Evolutionary conservation across 2,888 invertebrate genomes (phyloP).

Genomic region (Eupeodes latifasciatus): DNA sequence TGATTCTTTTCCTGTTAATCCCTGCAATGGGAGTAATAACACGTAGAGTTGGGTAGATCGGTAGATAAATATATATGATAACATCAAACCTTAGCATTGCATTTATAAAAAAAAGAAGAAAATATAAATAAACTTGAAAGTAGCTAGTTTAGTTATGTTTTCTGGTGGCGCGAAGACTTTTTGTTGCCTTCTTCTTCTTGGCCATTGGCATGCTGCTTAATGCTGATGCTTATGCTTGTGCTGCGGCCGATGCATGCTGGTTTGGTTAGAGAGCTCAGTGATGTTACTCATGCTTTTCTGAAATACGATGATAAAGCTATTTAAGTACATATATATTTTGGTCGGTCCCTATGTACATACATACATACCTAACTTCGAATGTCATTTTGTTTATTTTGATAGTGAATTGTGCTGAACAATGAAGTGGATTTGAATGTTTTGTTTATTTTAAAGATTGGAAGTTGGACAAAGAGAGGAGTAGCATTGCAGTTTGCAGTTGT

Average conservation of each 20-base stretch:
- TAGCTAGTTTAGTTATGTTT: neutral
- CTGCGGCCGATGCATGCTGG: neutral
- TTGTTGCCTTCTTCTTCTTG: neutral
- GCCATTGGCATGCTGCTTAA: neutral
- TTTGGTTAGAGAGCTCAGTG: neutral
- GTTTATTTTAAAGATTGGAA: neutral
- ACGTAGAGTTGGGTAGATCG: slow-evolving; percentile 28
- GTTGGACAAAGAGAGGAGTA: neutral
- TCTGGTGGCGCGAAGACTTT: neutral
- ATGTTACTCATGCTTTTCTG: no score
- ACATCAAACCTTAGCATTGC: neutral
- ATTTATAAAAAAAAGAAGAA: neutral
- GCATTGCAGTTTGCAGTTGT: neutral
- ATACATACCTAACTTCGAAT: neutral
- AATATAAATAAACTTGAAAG: neutral
- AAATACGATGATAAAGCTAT: neutral
- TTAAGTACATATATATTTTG: neutral
- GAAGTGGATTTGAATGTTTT: neutral
- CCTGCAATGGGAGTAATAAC: slow-evolving; percentile 26
- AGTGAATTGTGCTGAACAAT: neutral
- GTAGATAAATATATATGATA: neutral
- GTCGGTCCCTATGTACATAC: no score
- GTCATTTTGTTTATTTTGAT: slow-evolving; percentile 12
- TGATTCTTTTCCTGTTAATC: slow-evolving; percentile 31
- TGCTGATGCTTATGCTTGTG: no score